Base-by-base conservation (phyloP, 35 echinoderm and acorn worm genomes). In the Ptychodera flava region DNA sequence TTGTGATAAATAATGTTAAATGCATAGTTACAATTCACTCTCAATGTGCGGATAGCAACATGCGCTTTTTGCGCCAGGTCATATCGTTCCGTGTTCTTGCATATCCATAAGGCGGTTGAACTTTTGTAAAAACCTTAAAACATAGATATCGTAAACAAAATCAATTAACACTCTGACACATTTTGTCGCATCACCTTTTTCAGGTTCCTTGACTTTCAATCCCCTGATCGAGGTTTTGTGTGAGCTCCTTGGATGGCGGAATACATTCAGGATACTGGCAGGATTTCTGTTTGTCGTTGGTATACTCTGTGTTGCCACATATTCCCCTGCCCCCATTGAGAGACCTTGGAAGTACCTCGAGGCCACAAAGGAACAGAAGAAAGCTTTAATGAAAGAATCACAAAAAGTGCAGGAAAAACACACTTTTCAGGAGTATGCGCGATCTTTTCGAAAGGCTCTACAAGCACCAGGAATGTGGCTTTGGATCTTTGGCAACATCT, bases 151-250 rank as follows among this genome's bases (percentile, higher is more conserved):
- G n/a, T n/a, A n/a, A n/a, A n/a, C n/a, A n/a, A n/a, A n/a, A n/a
- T n/a, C n/a, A n/a, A n/a, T n/a, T n/a, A n/a, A n/a, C n/a, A n/a
- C n/a, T n/a, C n/a, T n/a, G n/a, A n/a, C n/a, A n/a, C n/a, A n/a
- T n/a, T n/a, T n/a, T n/a, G n/a, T n/a, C n/a, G n/a, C n/a, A n/a
- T n/a, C n/a, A 36, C 38, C 78, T 38, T 33, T 76, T 85, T 30
- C 82, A 99, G 96, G 96, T 36, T 94, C 92, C 33, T 84, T 99
- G 15, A 33, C 86, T 16, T 35, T 99, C 28, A 99, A 99, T 78
- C 96, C 96, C 15, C 83, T 84, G 16, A 27, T 94, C 28, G 96
- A 99, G 36, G 78, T 81, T n/a, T 85, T 99, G 0, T 99, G 91
- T 81, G 36, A 86, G 31, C 85, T 38, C 22, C 83, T 94, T 29